Conservation (phyloP, 92 coral and sea anemone genomes). For the Desmophyllum pertusum region DNA sequence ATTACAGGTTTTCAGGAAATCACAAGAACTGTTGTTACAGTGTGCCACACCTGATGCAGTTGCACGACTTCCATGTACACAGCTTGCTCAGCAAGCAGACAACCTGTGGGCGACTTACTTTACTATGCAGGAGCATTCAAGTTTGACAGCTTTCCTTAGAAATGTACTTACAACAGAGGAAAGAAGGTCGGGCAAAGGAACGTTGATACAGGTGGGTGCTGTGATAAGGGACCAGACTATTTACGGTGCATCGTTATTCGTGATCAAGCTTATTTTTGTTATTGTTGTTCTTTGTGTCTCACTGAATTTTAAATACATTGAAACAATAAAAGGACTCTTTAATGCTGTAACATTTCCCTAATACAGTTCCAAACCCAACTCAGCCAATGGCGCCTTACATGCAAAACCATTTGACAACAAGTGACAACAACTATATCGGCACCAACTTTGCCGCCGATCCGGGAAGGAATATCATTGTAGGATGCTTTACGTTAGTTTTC, state of each 20-base stretch:
- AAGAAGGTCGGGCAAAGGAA: conserved; percentile 48
- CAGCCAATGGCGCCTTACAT: too few relatives aligned
- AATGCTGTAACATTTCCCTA: too few relatives aligned
- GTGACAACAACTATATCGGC: too few relatives aligned
- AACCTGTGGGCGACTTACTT: conserved; percentile 72
- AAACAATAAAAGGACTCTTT: background rate
- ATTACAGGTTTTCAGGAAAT: conserved; percentile 62
- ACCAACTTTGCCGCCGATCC: too few relatives aligned
- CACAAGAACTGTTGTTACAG: conserved; percentile 68
- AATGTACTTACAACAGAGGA: conserved; percentile 42
- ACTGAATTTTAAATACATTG: background rate
- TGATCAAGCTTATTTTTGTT: background rate
- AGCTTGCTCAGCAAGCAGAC: conserved; percentile 64
- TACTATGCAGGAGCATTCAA: conserved; percentile 75
- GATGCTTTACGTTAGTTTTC: background rate
- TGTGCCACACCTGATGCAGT: conserved; percentile 94
- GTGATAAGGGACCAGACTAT: background rate
- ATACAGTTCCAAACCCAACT: too few relatives aligned
- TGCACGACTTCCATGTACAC: conserved; percentile 72
- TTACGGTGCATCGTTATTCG: background rate
- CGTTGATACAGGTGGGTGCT: conserved; percentile 71
- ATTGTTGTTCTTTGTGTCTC: background rate
- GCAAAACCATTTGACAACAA: too few relatives aligned
- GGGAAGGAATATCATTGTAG: too few relatives aligned
- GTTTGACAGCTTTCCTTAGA: conserved; percentile 72